Percentiles rank a stretch among this genome's conserved stretches.
These are phyloP conservation scores for Thermophis baileyi DNA, from an alignment of 2,113 vertebrate genomes.

Conservation along the genomic window DNA sequence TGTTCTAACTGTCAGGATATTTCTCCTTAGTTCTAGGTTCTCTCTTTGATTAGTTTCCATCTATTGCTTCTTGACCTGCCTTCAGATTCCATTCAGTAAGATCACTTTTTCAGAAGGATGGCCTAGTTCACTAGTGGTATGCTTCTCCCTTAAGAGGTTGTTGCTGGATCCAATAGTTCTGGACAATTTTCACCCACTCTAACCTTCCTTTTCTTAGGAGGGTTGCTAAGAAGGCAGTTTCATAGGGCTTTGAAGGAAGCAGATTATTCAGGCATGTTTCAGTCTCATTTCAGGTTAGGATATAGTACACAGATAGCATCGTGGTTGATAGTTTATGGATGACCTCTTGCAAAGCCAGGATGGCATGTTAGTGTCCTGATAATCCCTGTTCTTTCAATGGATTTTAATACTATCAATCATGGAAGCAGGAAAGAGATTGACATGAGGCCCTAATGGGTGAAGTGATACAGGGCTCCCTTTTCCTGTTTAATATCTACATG, in stretches of 20 bases:
- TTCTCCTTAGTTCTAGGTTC: not conserved
- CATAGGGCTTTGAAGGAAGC: not conserved
- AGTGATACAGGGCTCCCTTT: not conserved
- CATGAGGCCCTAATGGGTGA: not conserved
- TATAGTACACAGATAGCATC: not conserved
- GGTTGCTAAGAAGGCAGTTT: not conserved
- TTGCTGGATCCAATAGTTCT: not conserved
- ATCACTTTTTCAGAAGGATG: not conserved
- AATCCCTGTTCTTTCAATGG: not conserved
- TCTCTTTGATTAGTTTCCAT: not conserved
- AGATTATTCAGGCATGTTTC: not conserved
- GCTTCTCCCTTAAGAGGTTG: not conserved
- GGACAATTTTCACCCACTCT: not conserved
- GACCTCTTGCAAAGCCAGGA: not conserved
- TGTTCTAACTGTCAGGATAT: not conserved
- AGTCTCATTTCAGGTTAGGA: not conserved
- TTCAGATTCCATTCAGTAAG: not conserved
- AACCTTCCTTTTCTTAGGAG: not conserved
- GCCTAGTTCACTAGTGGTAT: not conserved
- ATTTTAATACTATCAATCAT: not conserved
- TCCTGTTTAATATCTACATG: not conserved
- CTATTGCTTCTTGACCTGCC: not conserved
- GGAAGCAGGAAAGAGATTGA: not conserved
- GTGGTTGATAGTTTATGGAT: not conserved
- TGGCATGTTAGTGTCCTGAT: not conserved